phyloP scores from a whole-genome alignment of 92 coral and sea anemone species.

The Galaxea fascicularis region DNA sequence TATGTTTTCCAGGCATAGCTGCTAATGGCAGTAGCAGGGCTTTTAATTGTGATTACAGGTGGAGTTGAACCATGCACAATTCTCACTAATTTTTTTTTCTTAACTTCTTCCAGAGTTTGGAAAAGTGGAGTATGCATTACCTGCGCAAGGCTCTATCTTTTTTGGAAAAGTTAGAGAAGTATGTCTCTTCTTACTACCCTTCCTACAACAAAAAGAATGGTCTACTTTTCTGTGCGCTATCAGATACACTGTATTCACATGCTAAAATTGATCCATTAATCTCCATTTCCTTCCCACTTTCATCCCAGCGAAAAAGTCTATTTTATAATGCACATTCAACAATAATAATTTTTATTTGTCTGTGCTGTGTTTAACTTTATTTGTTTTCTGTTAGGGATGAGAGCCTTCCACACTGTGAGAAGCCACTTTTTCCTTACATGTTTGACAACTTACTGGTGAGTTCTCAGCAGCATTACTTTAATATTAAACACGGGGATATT shows the following conservation, averaged over 20 bases:
- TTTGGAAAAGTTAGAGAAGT: slow-evolving; percentile 88
- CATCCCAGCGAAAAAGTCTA: no score
- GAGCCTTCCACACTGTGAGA: slow-evolving; percentile 73
- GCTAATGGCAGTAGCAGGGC: no score
- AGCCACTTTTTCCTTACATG: slow-evolving; percentile 85
- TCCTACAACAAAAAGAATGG: no score
- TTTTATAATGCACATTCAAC: no score
- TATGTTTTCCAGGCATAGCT: background rate
- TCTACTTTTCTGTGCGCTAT: no score
- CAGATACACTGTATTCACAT: no score
- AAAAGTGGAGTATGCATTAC: slow-evolving; percentile 89
- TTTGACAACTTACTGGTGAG: slow-evolving; percentile 76
- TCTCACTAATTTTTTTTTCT: background rate
- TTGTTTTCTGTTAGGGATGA: slow-evolving; percentile 68
- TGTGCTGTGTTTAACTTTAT: background rate
- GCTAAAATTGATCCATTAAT: no score
- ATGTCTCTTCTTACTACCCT: background rate
- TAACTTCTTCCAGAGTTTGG: slow-evolving; percentile 74
- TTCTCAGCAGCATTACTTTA: no score
- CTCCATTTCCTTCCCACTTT: no score
- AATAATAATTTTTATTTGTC: background rate
- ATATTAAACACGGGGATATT: no score
- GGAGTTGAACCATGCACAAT: no score
- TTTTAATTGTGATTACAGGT: background rate
- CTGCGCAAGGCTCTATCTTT: slow-evolving; percentile 79